Base-by-base conservation (phyloP, 2,113 vertebrate species). In the Vimba vimba region DNA sequence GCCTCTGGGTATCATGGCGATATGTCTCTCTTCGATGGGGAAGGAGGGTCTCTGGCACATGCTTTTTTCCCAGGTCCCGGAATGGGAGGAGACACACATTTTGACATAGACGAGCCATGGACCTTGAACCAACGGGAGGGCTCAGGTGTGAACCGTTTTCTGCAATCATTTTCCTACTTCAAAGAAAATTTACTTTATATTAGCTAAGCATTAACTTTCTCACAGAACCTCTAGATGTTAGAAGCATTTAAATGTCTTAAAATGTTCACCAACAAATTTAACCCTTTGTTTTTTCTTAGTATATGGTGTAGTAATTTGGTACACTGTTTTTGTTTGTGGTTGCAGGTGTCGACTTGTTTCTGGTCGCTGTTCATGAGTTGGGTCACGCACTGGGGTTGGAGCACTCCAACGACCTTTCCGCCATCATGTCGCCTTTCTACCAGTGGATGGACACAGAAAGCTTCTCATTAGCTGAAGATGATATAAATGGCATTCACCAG, bases 351-450 rank as follows among this genome's bases (percentile, higher is more conserved):
- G 97, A 97, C 89, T 96, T 99, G 78, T 99, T 99, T 91, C 91
- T 99, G 91, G 98, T 99, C 7, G 93, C 96, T 0, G 95, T 97
- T 59, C 98, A 99, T 0, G 98, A 99, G 89, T 92, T 99, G 36
- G 98, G 98, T 47, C 98, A 99, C 0, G 97, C 98, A 0, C 91
- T 99, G 77, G 98, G 98, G 45, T 91, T 99, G 90, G 97, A 99
- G 90, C 98, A 99, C 89, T 99, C 98, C 0, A 97, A 95, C 79
- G 96, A 99, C 87, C 96, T 97, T 82, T 91, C 85, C 0, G 97
- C 98, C 76, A 95, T 97, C 83, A 99, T 99, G 98, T 97, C 98
- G 0, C 98, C 98, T 0, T 97, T 99, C 93, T 99, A 99, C 93
- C 97, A 97, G 91, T 99, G 97, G 96, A 97, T 96, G 93, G 94